Evolutionary conservation across 2,888 invertebrate genomes (phyloP).

Genomic region (Lasioglossum marginatum): DNA sequence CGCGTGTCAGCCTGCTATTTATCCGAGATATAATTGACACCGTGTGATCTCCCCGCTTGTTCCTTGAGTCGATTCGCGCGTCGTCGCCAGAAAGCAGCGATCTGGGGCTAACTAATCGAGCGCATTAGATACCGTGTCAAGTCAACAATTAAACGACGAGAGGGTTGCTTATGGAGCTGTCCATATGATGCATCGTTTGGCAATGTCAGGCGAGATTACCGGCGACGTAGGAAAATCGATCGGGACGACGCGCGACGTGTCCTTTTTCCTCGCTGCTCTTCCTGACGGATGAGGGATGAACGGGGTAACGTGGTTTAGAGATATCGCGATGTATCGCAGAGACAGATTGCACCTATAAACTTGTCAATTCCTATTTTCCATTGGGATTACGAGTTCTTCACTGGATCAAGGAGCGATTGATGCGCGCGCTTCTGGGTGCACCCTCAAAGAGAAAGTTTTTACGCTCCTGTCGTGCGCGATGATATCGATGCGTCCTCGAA

Average conservation of each 20-base stretch:
- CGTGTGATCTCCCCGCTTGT: neutral
- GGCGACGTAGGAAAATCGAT: conserved; percentile 61
- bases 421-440: neutral
- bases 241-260: conserved; percentile 3
- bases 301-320: conserved; percentile 46
- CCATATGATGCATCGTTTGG: conserved; percentile 57
- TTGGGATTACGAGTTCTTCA: conserved; percentile 26
- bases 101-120: conserved; percentile 50
- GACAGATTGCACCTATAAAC: conserved; percentile 23
- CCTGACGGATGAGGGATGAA: conserved; percentile 62
- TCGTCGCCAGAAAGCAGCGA: neutral
- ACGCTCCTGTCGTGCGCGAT: neutral
- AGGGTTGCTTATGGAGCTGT: conserved; percentile 61
- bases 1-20: neutral
- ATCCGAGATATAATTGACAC: neutral
- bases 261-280: neutral
- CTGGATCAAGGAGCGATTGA: conserved; percentile 3
- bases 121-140: conserved; percentile 50
- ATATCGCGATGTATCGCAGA: conserved; percentile 57
- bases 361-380: conserved; percentile 38
- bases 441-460: neutral
- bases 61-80: conserved; percentile 13
- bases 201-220: conserved; percentile 57
- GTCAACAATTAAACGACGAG: conserved; percentile 66
- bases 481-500: neutral